Base-by-base conservation (phyloP, 2,888 invertebrate species). In the Gnatocerus cornutus region DNA sequence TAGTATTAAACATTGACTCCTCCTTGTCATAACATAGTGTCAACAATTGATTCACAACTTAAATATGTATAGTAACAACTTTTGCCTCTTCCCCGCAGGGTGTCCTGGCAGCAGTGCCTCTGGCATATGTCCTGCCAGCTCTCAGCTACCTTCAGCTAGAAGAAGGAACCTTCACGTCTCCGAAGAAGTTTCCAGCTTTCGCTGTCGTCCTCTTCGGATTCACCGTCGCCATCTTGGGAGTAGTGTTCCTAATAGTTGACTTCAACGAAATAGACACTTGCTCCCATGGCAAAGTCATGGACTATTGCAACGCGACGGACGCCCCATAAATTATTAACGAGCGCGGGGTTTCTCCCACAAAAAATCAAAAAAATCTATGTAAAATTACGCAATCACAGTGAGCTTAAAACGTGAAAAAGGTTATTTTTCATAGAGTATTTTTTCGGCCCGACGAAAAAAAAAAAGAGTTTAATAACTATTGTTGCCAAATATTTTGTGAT, bases 61-160 rank as follows among this genome's bases (percentile, higher is more conserved):
- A n/a, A n/a, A n/a, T n/a, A n/a, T n/a, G 10, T 37, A n/a, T 37
- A n/a, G n/a, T 37, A 37, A 2, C 1, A 45, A 45, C 7, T 45
- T 4, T 45, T 3, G 21, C 1, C 21, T 21, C 21, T 21, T 21
- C 4, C 2, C 4, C 4, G 1, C 78, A 93, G 93, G 95, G 95
- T 67, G 90, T 95, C 10, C 77, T 95, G 69, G 92, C 93, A 5
- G 95, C 95, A 6, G 92, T 94, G 66, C 94, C 95, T 0, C 83
- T 95, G 74, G 94, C 95, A 8, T 95, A 93, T 83, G 89, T 95
- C 72, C 86, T 95, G 56, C 95, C 95, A 2, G 92, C 93, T 0
- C 83, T 93, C 9, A 92, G 93, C 76, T 94, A 93, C 79, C 88
- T 95, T 72, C 90, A 90, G 82, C 87, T 95, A 76, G 92, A 92